Conservation (phyloP, 2,797 vertebrate species). For the Knipowitschia caucasica region DNA sequence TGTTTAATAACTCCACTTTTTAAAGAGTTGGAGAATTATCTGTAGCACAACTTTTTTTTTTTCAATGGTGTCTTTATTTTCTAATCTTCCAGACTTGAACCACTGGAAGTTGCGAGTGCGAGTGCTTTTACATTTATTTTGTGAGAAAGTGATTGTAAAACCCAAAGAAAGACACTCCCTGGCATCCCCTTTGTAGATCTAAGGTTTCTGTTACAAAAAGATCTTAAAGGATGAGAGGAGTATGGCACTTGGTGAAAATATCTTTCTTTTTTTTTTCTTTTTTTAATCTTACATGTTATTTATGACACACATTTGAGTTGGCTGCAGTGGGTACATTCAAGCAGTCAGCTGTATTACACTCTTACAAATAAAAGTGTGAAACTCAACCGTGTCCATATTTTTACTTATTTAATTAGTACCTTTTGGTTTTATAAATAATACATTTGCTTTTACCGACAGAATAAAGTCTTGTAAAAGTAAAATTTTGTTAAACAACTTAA, state of each 20-base stretch:
- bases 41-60: conserved; percentile 7
- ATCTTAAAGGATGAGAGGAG: neutral
- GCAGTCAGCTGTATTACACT: conserved; percentile 30
- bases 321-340: conserved; percentile 21
- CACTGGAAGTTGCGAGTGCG: conserved; percentile 6
- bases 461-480: too few relatives aligned
- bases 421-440: neutral
- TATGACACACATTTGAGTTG: conserved; percentile 21
- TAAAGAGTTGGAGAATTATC: conserved; percentile 18
- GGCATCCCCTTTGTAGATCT: conserved; percentile 38
- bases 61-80: neutral
- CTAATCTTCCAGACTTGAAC: conserved; percentile 1
- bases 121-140: conserved; percentile 22
- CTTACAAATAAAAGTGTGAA: conserved; percentile 55
- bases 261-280: conserved; percentile 14
- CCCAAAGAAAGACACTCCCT: conserved; percentile 37
- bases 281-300: conserved; percentile 39
- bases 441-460: too few relatives aligned
- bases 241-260: neutral
- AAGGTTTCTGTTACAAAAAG: conserved; percentile 5
- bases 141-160: conserved; percentile 38
- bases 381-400: conserved; percentile 1
- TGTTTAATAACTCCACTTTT: conserved; percentile 29
- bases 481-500: too few relatives aligned
- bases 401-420: neutral